Base-by-base conservation (phyloP, 1,140 invertebrate species). In the Heliothis virescens region DNA sequence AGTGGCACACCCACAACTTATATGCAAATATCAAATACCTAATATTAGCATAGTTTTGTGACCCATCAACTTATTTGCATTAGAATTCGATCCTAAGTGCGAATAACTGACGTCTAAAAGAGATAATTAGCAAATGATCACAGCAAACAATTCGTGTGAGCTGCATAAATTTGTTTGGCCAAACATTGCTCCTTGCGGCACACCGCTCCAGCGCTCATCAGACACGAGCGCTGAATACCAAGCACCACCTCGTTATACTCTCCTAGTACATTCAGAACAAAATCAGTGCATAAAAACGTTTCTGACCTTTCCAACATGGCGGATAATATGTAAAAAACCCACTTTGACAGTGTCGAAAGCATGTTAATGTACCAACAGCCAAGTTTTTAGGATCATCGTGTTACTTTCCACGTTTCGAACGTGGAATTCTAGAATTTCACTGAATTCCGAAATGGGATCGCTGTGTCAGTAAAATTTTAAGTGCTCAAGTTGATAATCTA, bases 211-310 rank as follows among this genome's bases (percentile, higher is more conserved):
- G 83, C 81, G 79, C 83, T 82, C 82, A 79, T 81, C 79, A 84
- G 85, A 83, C 85, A 89, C 87, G 86, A 86, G 86, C 84, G 86
- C 63, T 83, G 87, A 89, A 92, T 92, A 85, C 83, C 71, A 84
- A 91, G 83, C 80, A 83, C 79, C 79, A 81, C 85, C 85, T 88
- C 83, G 77, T 83, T 87, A 85, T 86, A 73, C 65, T 80, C 79
- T 85, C 81, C 80, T 84, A 79, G 81, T 82, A 76, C 60, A 81
- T 79, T 75, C 77, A 82, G 77, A 76, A 83, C 26, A 57, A 79
- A 60, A 53, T 79, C 75, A 79, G 41, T 82, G 65, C 47, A 65
- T 73, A 80, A 69, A 82, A 79, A 65, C 78, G 41, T 81, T 81
- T 85, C 69, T 84, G 82, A 86, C 82, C 73, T 84, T 71, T 55